Evolutionary conservation across 2,113 vertebrate species (phyloP), one percentile per base, ranked within the genome.

Genomic region (Mola mola): DNA sequence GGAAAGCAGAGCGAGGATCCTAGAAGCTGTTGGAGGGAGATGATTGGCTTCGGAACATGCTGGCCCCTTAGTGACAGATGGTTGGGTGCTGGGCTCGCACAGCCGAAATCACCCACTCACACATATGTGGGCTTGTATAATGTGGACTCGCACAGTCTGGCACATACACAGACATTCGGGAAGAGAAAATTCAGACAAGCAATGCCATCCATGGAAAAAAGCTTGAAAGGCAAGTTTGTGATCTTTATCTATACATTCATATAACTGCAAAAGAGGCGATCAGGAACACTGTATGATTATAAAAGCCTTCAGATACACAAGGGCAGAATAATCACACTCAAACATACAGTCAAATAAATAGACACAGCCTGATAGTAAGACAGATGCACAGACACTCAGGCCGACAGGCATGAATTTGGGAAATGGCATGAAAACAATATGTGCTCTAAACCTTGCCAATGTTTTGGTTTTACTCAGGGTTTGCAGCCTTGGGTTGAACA

Each of bases 61-160:
- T 84, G 85, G 84, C 83, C 85, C 86, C 84, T 90, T 78, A 67
- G 86, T 88, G 83, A 92, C 91, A 93, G 92, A 93, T 93, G 91
- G 92, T 89, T 86, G 89, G 88, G 89, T 89, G 87, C 84, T 87
- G 81, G 78, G 79, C 83, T 75, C 50, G 82, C 82, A 60, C 78
- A 69, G 79, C 61, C 7, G 71, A 81, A 87, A 73, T 75, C 84
- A 85, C 83, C 83, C 88, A 83, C 88, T 68, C 78, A 65, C 84
- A 76, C 86, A 80, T 85, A 87, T 87, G 78, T 81, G 68, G 76
- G 51, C 79, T 79, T 17, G 38, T 49, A 59, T 52, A 65, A 62
- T 62, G 9, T n/a, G n/a, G n/a, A n/a, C 22, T 37, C 43, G 36
- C 46, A 38, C 41, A 57, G 44, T 37, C 50, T 66, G 10, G 29